These are phyloP conservation scores for Halocynthia roretzi DNA, from an alignment of 23 tunicate species.

Conservation along the genomic window DNA sequence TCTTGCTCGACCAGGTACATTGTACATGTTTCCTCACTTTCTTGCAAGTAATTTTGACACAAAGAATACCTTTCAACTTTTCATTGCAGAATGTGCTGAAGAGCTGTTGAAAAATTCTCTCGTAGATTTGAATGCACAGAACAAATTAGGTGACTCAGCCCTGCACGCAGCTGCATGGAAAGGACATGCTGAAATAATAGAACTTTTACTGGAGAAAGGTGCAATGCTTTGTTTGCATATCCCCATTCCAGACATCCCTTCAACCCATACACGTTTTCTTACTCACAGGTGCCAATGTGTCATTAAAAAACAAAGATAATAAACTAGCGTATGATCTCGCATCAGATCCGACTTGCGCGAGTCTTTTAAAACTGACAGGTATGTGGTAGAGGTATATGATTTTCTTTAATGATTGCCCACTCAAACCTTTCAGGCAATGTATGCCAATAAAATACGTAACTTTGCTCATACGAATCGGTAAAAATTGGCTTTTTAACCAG, in stretches of 20 bases:
- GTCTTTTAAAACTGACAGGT: conserved; percentile 60
- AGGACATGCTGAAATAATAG: conserved; percentile 65
- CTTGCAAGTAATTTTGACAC: no score
- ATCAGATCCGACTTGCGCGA: conserved; percentile 48
- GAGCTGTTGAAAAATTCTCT: conserved; percentile 37
- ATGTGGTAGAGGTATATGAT: neutral
- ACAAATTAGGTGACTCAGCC: conserved; percentile 89
- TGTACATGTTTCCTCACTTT: no score
- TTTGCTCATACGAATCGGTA: no score
- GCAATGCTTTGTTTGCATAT: conserved; percentile 22
- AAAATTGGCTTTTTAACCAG: no score
- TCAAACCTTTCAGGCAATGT: no score
- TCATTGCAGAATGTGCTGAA: conserved; percentile 31
- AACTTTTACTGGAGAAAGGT: conserved; percentile 43
- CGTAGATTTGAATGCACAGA: conserved; percentile 56
- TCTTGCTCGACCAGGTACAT: no score
- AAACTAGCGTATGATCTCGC: conserved; percentile 68
- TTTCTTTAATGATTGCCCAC: no score
- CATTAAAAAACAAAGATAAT: conserved; percentile 60
- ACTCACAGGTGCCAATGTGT: neutral
- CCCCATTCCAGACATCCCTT: no score
- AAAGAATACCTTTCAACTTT: no score
- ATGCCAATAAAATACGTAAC: no score
- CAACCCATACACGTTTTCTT: no score
- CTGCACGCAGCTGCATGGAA: conserved; percentile 84